Evolutionary conservation across 2,113 vertebrate species (phyloP).

Genomic region (Micronycteris hirsuta): DNA sequence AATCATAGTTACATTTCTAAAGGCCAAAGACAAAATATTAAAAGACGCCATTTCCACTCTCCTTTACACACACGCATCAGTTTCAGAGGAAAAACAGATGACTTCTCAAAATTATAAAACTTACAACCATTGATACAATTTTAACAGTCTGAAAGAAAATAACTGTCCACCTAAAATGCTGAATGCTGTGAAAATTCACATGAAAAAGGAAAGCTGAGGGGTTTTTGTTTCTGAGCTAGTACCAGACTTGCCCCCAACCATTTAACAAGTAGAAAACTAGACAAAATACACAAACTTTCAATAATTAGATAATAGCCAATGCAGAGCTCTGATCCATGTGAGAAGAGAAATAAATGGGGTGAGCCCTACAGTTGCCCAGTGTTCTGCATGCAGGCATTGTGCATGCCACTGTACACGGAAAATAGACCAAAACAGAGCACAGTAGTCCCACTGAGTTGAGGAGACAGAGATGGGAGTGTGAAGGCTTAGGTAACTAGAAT

Average conservation of each 20-base stretch:
- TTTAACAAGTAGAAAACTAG: background rate
- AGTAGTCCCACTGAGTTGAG: background rate
- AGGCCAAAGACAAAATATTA: background rate
- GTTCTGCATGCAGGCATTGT: background rate
- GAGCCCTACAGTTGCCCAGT: background rate
- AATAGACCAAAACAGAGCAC: background rate
- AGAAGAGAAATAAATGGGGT: background rate
- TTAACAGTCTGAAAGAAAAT: background rate
- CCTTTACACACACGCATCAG: background rate
- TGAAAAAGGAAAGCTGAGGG: background rate
- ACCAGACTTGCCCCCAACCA: background rate
- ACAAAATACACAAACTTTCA: background rate
- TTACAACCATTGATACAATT: background rate
- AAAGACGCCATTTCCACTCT: background rate
- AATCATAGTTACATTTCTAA: background rate
- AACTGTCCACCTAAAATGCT: background rate
- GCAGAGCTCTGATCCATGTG: background rate
- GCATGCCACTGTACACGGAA: background rate
- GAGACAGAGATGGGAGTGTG: background rate
- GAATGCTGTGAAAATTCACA: background rate
- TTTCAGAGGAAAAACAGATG: background rate
- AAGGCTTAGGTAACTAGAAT: background rate
- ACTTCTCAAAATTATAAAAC: background rate
- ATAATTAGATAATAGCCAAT: background rate
- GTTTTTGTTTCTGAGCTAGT: background rate